Evolutionary conservation across 2,113 vertebrate species (phyloP).

Genomic region (Trinectes maculatus): DNA sequence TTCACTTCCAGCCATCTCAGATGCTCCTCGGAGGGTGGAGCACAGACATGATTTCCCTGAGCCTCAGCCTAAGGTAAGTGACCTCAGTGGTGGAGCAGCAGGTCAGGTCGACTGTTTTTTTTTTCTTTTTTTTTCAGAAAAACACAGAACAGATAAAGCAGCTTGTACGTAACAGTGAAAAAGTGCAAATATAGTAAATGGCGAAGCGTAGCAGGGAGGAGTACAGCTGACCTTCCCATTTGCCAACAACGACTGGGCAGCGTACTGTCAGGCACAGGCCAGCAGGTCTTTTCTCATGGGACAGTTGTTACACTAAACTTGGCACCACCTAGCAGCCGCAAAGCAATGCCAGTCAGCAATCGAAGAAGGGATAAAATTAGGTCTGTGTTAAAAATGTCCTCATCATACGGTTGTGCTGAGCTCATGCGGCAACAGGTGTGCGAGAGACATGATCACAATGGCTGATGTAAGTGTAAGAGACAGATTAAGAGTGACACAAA

Average conservation of each 20-base stretch:
- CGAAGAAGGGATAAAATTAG: constrained; percentile 74
- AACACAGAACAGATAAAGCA: neutral
- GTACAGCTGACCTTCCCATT: constrained; percentile 4
- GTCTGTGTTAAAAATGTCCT: constrained; percentile 63
- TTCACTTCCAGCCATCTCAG: constrained; percentile 46
- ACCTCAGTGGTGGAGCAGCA: neutral
- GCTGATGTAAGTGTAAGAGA: constrained; percentile 70
- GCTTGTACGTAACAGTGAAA: neutral
- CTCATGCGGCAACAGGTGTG: constrained; percentile 74
- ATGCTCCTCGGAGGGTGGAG: constrained; percentile 49
- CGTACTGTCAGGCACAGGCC: constrained; percentile 11
- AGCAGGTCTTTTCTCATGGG: constrained; percentile 55
- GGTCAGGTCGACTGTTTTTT: neutral
- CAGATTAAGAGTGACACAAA: constrained; percentile 34
- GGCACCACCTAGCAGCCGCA: constrained; percentile 51
- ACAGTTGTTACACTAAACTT: constrained; percentile 50
- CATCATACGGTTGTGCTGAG: constrained; percentile 71
- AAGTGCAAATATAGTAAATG: neutral
- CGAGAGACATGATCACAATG: constrained; percentile 38
- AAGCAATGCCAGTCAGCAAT: constrained; percentile 59
- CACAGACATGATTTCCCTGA: constrained; percentile 50
- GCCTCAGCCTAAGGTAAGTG: constrained; percentile 67
- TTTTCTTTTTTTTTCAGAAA: neutral
- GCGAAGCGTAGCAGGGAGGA: constrained; percentile 1
- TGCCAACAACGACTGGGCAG: constrained; percentile 13